Percentiles rank a stretch among this genome's conserved stretches.
phyloP scores from a whole-genome alignment of 2,888 invertebrate genomes.

The Alloscopus bannaensis region DNA sequence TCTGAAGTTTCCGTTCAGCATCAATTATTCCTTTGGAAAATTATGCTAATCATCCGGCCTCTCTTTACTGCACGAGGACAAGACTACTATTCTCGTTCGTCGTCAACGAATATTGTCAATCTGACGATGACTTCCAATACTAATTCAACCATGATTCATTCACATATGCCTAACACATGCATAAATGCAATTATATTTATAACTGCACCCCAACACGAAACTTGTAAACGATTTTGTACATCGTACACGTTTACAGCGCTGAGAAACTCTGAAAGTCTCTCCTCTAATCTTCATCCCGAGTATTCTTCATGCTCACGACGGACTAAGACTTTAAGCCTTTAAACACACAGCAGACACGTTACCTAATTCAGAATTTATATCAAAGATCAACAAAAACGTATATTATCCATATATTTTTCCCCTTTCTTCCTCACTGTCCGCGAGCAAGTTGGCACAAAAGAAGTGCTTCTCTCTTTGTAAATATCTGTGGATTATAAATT shows the following conservation, averaged over 20 bases:
- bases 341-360: slow-evolving; percentile 30
- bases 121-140: too few relatives aligned
- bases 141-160: neutral
- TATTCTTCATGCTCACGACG: neutral
- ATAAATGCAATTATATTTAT: too few relatives aligned
- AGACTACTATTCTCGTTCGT: too few relatives aligned
- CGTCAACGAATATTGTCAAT: too few relatives aligned
- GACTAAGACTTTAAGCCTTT: slow-evolving; percentile 26
- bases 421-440: neutral
- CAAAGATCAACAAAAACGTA: slow-evolving; percentile 32
- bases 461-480: neutral
- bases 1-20: too few relatives aligned
- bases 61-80: too few relatives aligned
- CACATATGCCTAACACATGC: neutral
- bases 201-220: neutral
- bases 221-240: neutral
- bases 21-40: too few relatives aligned
- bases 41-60: too few relatives aligned
- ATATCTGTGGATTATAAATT: slow-evolving; percentile 21
- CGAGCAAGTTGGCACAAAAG: slow-evolving; percentile 1
- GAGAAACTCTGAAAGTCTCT: neutral
- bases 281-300: slow-evolving; percentile 4
- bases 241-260: neutral
- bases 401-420: slow-evolving; percentile 6
- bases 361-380: slow-evolving; percentile 42